Percentiles rank a stretch among this genome's conserved stretches.
These are phyloP conservation scores for Chionomys nivalis DNA, from an alignment of 2,113 vertebrate genomes.

Conservation along the genomic window DNA sequence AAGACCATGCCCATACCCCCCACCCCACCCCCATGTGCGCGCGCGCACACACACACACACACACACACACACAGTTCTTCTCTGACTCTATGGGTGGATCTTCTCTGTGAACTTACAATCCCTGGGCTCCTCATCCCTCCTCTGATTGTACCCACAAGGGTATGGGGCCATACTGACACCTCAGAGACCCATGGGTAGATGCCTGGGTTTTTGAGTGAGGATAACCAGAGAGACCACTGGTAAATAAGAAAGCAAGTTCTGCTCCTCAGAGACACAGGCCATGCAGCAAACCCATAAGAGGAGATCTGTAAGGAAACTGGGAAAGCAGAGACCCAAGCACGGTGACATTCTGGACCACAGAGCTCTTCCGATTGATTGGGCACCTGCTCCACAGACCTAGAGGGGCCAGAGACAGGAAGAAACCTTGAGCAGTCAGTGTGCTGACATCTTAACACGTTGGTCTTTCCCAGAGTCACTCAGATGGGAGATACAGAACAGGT, in stretches of 20 bases:
- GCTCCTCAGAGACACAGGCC: neutral
- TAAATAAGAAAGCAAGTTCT: constrained; percentile 3
- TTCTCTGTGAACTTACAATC: neutral
- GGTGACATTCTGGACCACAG: neutral
- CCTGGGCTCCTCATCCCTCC: neutral
- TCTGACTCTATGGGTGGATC: neutral
- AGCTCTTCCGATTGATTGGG: neutral
- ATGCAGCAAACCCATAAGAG: neutral
- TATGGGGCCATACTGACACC: neutral
- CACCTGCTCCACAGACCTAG: neutral
- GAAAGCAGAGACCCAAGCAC: accelerated
- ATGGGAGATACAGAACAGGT: neutral
- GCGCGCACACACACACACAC: too few relatives aligned
- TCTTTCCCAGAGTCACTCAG: neutral
- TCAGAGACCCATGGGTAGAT: neutral
- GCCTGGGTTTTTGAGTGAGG: neutral
- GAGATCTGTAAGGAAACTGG: neutral
- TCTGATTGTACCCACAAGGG: neutral
- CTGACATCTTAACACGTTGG: neutral
- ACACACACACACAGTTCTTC: neutral
- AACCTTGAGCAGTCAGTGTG: neutral
- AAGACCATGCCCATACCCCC: neutral
- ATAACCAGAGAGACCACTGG: neutral
- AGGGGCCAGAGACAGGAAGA: neutral
- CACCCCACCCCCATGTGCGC: too few relatives aligned